Evolutionary conservation across 1,140 invertebrate species (phyloP).

Genomic region (Triops longicaudatus): DNA sequence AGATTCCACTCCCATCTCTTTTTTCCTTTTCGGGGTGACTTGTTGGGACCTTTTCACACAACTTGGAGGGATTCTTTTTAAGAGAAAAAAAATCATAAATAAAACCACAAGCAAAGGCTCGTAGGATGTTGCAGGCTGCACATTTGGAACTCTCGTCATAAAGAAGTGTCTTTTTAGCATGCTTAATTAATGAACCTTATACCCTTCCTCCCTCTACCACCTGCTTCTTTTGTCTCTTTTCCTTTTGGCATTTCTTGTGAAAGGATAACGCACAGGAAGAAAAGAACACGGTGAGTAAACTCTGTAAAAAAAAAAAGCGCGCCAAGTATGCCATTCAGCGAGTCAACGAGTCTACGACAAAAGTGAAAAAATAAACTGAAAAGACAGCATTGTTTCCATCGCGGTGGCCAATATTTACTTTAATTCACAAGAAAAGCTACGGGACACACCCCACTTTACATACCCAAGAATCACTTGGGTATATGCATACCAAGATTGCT

Average conservation of each 20-base stretch:
- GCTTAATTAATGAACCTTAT: constrained; percentile 1
- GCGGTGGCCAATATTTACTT: not conserved
- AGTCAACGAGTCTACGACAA: not conserved
- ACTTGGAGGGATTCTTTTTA: not conserved
- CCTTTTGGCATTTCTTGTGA: not conserved
- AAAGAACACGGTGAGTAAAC: no score
- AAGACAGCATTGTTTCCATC: not conserved
- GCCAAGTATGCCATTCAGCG: not conserved
- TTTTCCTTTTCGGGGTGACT: not conserved
- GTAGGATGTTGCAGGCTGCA: not conserved
- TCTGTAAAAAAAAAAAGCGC: not conserved
- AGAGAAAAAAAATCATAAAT: not conserved
- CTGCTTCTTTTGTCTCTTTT: not conserved
- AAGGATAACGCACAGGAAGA: no score
- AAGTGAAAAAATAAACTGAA: not conserved
- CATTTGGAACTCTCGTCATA: not conserved
- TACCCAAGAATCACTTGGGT: not conserved
- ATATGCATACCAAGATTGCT: not conserved
- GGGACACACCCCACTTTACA: not conserved
- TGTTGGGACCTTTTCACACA: not conserved
- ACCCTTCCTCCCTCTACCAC: not conserved
- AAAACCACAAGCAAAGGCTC: not conserved
- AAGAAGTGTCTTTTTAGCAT: not conserved
- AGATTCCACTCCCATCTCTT: not conserved
- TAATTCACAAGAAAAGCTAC: not conserved